Evolutionary conservation across 23 tunicate species (phyloP).

Genomic region (Styela plicata): DNA sequence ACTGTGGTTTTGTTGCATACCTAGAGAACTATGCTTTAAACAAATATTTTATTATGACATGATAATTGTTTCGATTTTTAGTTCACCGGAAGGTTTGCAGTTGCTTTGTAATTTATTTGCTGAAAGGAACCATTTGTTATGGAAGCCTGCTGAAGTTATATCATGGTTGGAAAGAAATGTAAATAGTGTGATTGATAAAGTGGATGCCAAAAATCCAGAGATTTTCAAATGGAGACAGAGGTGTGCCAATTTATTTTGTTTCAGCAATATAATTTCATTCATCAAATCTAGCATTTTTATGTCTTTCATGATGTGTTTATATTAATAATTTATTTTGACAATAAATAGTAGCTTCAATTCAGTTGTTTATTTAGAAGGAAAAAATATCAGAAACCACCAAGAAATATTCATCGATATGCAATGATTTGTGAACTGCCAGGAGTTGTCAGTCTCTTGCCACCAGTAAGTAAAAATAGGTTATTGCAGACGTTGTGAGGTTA

Average conservation of each 20-base stretch:
- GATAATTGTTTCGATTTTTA: constrained; percentile 14
- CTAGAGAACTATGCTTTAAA: no score
- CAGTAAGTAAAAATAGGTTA: constrained; percentile 38
- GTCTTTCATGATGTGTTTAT: background rate
- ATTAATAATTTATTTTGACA: background rate
- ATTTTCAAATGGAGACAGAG: constrained; percentile 42
- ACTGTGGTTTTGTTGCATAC: no score
- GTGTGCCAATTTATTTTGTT: constrained; percentile 5
- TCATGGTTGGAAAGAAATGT: constrained; percentile 79
- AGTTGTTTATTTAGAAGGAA: constrained; percentile 42
- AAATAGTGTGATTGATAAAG: constrained; percentile 29
- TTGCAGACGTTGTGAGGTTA: no score
- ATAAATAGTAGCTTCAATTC: background rate
- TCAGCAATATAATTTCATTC: background rate
- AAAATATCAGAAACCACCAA: constrained; percentile 76
- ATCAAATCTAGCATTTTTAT: background rate
- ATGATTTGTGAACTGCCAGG: constrained; percentile 69
- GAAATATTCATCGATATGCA: constrained; percentile 84
- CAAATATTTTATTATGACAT: no score
- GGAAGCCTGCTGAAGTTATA: constrained; percentile 68
- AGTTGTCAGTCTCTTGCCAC: constrained; percentile 50
- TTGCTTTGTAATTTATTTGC: constrained; percentile 70
- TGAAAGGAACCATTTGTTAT: constrained; percentile 41
- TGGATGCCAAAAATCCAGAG: constrained; percentile 31
- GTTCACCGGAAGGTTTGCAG: constrained; percentile 54